Percentiles rank a stretch among this genome's conserved stretches.
These are phyloP conservation scores for Sabellastarte sp. DNA, from an alignment of 2,888 invertebrate genomes.

Conservation along the genomic window DNA sequence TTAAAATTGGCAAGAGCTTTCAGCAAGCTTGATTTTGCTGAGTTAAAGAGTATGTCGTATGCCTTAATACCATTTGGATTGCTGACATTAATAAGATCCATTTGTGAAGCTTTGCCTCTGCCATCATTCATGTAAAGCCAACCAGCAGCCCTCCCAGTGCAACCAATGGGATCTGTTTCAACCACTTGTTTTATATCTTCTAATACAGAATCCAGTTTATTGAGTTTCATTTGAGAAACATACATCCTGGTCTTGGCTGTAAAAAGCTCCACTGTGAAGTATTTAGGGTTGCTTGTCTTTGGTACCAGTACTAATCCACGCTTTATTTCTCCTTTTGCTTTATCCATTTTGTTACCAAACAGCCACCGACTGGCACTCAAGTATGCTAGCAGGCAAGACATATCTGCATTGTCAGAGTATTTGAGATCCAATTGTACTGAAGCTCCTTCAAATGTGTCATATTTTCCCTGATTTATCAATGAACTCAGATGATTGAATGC, in stretches of 20 bases:
- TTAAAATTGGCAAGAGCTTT: neutral
- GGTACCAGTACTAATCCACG: constrained; percentile 27
- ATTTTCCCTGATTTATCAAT: constrained; percentile 32
- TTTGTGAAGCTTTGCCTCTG: constrained; percentile 22
- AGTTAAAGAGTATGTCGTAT: neutral
- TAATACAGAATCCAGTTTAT: constrained; percentile 25
- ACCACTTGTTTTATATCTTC: constrained; percentile 33
- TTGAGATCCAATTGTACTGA: constrained; percentile 7
- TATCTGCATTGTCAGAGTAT: neutral
- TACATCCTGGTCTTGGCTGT: constrained; percentile 32
- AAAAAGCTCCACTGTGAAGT: constrained; percentile 30
- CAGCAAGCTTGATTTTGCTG: neutral
- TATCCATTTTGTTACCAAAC: neutral
- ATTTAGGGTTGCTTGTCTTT: constrained; percentile 29
- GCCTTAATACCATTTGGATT: constrained; percentile 3
- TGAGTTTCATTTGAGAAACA: constrained; percentile 29
- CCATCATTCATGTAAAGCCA: constrained; percentile 35
- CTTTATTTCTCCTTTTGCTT: neutral
- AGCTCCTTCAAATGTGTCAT: constrained; percentile 20
- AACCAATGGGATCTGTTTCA: constrained; percentile 29
- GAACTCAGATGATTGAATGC: no score
- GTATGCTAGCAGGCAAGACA: neutral
- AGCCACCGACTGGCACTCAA: neutral
- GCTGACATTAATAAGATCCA: constrained; percentile 27
- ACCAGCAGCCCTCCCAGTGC: constrained; percentile 32